Percentiles rank a stretch among this genome's conserved stretches.
Evolutionary conservation across 2,888 invertebrate species (phyloP).

Genomic region (Mythimna lalbum): DNA sequence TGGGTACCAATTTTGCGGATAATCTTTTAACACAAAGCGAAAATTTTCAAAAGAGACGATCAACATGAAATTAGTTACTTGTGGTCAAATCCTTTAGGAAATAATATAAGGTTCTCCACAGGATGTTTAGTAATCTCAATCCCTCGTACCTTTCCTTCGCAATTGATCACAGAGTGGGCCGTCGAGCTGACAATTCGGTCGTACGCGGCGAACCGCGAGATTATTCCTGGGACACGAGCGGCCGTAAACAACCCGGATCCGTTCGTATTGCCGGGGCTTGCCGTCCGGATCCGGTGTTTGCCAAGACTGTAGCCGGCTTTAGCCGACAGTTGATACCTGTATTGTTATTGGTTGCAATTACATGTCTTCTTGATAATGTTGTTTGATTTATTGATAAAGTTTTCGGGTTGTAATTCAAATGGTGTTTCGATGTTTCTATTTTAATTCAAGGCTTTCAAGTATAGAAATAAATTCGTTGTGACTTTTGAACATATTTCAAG

Average conservation of each 20-base stretch:
- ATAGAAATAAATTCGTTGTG: not conserved
- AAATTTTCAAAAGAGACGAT: not conserved
- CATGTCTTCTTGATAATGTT: not conserved
- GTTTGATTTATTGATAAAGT: not conserved
- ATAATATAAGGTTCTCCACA: not conserved
- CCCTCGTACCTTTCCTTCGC: conserved; percentile 15
- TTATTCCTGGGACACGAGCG: conserved; percentile 41
- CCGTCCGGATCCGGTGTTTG: conserved; percentile 39
- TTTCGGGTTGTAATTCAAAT: not conserved
- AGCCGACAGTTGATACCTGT: conserved; percentile 28
- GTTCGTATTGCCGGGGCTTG: conserved; percentile 39
- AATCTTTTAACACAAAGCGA: not conserved
- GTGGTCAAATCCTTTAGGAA: too few species aligned
- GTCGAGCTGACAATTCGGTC: conserved; percentile 28
- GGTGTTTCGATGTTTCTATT: not conserved
- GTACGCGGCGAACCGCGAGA: conserved; percentile 40
- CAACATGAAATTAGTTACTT: not conserved
- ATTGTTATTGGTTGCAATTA: conserved; percentile 20
- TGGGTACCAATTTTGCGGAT: not conserved
- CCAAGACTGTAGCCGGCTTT: conserved; percentile 22
- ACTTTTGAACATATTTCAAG: not conserved
- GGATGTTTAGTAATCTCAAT: conserved; percentile 19
- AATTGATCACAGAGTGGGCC: conserved; percentile 29
- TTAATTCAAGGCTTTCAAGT: not conserved
- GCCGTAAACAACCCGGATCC: conserved; percentile 51